phyloP scores from a whole-genome alignment of 2,797 vertebrate species.

The Synanceia verrucosa region DNA sequence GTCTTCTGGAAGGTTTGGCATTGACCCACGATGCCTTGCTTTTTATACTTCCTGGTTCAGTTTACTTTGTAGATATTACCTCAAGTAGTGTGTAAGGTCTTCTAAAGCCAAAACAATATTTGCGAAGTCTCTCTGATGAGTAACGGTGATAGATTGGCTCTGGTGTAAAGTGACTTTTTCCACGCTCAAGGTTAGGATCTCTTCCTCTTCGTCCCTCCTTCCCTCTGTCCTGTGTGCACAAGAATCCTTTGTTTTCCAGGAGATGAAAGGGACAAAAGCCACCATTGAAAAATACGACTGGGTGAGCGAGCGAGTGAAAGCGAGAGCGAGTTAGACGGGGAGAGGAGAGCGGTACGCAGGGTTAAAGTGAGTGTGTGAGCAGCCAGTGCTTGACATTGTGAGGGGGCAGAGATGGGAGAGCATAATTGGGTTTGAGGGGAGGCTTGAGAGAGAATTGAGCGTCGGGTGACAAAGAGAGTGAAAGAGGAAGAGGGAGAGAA shows the following conservation, averaged over 20 bases:
- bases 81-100: no score
- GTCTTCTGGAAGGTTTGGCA: no score
- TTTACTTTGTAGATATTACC: no score
- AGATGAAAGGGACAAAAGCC: conserved; percentile 88
- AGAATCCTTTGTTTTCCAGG: conserved; percentile 83
- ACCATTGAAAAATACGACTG: conserved; percentile 84
- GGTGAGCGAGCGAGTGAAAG: conserved; percentile 65
- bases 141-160: conserved; percentile 8
- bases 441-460: conserved; percentile 33
- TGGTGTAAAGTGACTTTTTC: conserved; percentile 22
- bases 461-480: conserved; percentile 48
- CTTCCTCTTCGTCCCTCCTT: conserved; percentile 66
- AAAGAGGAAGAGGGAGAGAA: conserved; percentile 52
- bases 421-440: conserved; percentile 56
- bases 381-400: conserved; percentile 48
- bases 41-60: no score
- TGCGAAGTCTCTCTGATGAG: background rate
- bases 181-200: conserved; percentile 60
- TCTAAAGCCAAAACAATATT: background rate
- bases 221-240: conserved; percentile 77
- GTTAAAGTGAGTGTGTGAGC: conserved; percentile 41
- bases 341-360: conserved; percentile 43
- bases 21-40: no score
- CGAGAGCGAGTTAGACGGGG: conserved; percentile 53
- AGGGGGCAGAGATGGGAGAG: conserved; percentile 42